Evolutionary conservation across 2,888 invertebrate species (phyloP), one percentile per base, ranked within the genome.

Genomic region (Cephus sareptanus): DNA sequence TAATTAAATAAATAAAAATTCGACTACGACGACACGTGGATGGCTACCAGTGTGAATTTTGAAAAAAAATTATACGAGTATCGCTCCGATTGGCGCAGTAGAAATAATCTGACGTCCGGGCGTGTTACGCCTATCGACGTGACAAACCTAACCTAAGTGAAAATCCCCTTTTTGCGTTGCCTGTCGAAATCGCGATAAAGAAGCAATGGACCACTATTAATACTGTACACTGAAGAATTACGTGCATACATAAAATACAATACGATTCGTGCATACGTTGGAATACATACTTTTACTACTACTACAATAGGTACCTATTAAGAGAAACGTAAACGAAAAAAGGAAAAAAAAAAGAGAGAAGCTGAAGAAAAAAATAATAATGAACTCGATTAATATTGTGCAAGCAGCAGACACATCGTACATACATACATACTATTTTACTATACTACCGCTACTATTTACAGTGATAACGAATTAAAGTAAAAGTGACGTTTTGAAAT

Each of bases 391-490:
- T 76, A 80, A 75, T 69, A 78, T 76, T 76, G 78, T 75, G 74
- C 74, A 78, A 76, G 69, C 80, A 78, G 74, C 80, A 80, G 76
- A 77, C 76, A 78, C 77, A 76, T 79, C 77, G 77, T 79, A 75
- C 79, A 77, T 79, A 77, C 56, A 56, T 56, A 79, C 77, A 77
- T 80, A 77, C 76, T 81, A 79, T 81, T 79, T 81, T 81, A 81
- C 78, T 81, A 79, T 78, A 81, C 79, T 78, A 80, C 78, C 73
- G 79, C 79, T 79, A 80, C 76, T 76, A 79, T 81, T 79, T 76
- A 79, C 74, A 56, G 56, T 56, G 56, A 56, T 56, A 56, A 56
- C 56, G 56, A 56, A 56, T 56, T 56, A 56, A 56, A 23, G 56
- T 56, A 56, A 56, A 56, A 56, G 56, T 56, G 56, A 56, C 56